Conservation (phyloP, 2,888 invertebrate genomes). For the Tipula helvola region DNA sequence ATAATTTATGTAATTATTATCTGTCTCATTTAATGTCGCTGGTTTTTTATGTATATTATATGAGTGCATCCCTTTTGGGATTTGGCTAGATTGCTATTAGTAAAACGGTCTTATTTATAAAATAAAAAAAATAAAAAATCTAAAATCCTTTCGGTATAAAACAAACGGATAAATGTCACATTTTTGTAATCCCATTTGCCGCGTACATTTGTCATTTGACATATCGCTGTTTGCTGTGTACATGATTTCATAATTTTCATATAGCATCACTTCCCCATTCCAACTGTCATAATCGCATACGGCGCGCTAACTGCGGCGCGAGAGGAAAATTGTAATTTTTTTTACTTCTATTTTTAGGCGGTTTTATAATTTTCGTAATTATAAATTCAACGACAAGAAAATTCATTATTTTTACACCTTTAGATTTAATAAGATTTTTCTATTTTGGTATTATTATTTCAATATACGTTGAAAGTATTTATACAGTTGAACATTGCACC, state of each 20-base stretch:
- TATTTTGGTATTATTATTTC: neutral
- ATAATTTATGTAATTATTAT: neutral
- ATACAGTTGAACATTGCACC: neutral
- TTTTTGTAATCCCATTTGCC: neutral
- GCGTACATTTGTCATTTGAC: neutral
- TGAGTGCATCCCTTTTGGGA: neutral
- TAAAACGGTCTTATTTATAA: neutral
- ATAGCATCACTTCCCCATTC: neutral
- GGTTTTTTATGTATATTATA: neutral
- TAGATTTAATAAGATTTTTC: neutral
- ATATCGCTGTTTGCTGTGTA: neutral
- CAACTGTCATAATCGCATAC: neutral
- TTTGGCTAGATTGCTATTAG: neutral
- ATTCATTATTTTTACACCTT: neutral
- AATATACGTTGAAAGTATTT: neutral
- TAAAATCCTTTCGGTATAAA: neutral
- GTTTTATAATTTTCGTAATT: neutral
- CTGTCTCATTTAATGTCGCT: neutral
- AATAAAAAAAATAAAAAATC: neutral
- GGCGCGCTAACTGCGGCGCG: neutral
- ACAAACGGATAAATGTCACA: neutral
- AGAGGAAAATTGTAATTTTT: neutral
- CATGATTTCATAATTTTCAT: neutral
- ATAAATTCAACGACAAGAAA: neutral
- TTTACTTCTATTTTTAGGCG: neutral